phyloP scores from a whole-genome alignment of 2,113 vertebrate species.

The Scortum barcoo region DNA sequence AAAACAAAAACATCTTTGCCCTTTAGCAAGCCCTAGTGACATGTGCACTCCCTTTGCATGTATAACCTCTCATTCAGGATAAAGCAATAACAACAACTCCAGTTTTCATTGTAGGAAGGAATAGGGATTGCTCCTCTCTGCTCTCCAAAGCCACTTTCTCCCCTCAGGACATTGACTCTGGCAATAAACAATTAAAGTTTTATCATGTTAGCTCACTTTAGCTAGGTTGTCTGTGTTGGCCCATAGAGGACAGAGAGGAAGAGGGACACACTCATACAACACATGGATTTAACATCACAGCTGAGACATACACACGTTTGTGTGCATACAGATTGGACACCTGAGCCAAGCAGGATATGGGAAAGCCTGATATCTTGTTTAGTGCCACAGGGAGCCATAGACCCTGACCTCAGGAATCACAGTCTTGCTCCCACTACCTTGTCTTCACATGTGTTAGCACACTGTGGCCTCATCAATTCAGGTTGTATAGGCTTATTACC shows the following conservation, averaged over 20 bases:
- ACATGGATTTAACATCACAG: conserved; percentile 16
- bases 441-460: not conserved
- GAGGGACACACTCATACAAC: not conserved
- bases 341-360: not conserved
- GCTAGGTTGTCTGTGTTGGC: not conserved
- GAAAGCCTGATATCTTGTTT: not conserved
- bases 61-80: conserved; percentile 23
- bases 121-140: conserved; percentile 24
- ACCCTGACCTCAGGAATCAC: not conserved
- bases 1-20: not conserved
- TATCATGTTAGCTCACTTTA: conserved; percentile 37
- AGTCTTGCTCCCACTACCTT: not conserved
- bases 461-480: not conserved
- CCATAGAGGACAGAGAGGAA: not conserved
- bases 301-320: not conserved
- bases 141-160: conserved; percentile 23
- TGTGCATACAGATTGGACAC: not conserved
- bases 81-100: conserved; percentile 21
- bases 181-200: conserved; percentile 68
- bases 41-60: conserved; percentile 18
- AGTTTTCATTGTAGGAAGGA: not conserved
- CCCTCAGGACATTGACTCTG: conserved; percentile 37
- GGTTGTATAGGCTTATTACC: not conserved
- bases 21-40: conserved; percentile 1
- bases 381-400: not conserved